These are phyloP conservation scores for Oncorhynchus keta DNA, from an alignment of 2,113 vertebrate species.

Conservation along the genomic window DNA sequence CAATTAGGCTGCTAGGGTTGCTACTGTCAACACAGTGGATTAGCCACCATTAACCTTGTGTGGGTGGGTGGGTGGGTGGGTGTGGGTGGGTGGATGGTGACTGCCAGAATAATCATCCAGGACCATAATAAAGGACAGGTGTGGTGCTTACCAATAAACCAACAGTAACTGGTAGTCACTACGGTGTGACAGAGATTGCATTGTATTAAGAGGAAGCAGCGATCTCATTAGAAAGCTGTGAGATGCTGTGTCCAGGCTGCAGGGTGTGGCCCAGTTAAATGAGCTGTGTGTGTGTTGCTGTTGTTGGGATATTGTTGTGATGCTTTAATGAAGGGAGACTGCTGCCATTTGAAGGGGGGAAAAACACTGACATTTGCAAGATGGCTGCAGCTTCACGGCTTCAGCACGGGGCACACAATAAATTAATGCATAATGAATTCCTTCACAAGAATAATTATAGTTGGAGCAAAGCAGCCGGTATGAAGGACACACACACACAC, in stretches of 20 bases:
- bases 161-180: too few species aligned
- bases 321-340: constrained; percentile 14
- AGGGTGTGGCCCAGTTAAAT: constrained; percentile 18
- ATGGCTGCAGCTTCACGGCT: neutral
- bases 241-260: neutral
- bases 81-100: too few species aligned
- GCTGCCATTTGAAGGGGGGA: neutral
- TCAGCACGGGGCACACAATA: neutral
- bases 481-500: neutral
- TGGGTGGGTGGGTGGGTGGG: too few species aligned
- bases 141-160: too few species aligned
- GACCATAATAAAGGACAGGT: too few species aligned
- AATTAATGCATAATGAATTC: neutral
- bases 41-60: too few species aligned
- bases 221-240: neutral
- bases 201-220: too few species aligned
- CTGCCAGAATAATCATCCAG: too few species aligned
- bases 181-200: neutral
- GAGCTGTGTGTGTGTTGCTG: constrained; percentile 5
- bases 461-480: neutral
- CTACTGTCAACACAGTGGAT: too few species aligned
- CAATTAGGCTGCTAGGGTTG: too few species aligned
- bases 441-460: neutral
- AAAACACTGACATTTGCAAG: neutral
- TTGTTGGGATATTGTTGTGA: too few species aligned